Percentiles rank a stretch among this genome's conserved stretches.
These are phyloP conservation scores for Paracyclopina nana DNA, from an alignment of 1,140 invertebrate species.

Conservation along the genomic window DNA sequence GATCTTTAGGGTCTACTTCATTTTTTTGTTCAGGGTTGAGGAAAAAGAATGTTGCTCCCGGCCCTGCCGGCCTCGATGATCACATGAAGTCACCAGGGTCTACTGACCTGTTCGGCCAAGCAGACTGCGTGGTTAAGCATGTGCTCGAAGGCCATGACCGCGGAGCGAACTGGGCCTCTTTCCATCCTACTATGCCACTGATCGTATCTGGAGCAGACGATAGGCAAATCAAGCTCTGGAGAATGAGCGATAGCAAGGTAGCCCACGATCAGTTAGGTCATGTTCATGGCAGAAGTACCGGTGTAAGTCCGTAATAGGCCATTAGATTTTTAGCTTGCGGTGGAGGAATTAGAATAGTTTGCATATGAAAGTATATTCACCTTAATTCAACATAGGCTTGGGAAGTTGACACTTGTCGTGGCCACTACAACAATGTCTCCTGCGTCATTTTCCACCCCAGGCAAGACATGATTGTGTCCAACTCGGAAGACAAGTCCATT, in stretches of 20 bases:
- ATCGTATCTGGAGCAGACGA: conserved; percentile 97
- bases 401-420: conserved; percentile 96
- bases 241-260: conserved; percentile 90
- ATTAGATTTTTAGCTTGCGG: no score
- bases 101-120: conserved; percentile 25
- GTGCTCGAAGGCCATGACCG: conserved; percentile 91
- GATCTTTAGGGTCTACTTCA: conserved; percentile 9
- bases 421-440: conserved; percentile 98
- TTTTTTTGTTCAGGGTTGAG: conserved; percentile 40
- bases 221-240: conserved; percentile 89
- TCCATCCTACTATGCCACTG: conserved; percentile 82
- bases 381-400: conserved; percentile 45
- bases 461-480: conserved; percentile 88
- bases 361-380: no score
- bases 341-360: no score
- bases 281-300: no score
- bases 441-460: conserved; percentile 92
- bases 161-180: conserved; percentile 95
- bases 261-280: no score
- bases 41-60: conserved; percentile 94
- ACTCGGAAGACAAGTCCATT: conserved; percentile 95
- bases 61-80: conserved; percentile 68
- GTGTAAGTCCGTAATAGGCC: no score
- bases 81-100: conserved; percentile 59
- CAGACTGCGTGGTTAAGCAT: conserved; percentile 93